Evolutionary conservation across 2,113 vertebrate genomes (phyloP), one percentile per base, ranked within the genome.

Genomic region (Salvator merianae): DNA sequence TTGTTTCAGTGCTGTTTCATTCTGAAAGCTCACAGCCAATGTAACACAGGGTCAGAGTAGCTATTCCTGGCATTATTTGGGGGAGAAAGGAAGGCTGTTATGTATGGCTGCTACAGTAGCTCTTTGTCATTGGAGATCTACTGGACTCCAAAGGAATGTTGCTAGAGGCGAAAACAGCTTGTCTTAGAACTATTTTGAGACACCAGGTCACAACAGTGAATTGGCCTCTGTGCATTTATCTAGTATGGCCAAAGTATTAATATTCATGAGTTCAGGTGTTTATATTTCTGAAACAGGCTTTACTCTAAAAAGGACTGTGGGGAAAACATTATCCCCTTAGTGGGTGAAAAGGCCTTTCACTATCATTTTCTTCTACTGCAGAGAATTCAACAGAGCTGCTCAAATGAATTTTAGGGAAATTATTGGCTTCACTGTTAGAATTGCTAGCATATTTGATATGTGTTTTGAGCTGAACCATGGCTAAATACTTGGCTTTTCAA

Each of bases 381-480:
- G 69, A 90, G 68, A 86, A 89, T 79, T 92, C 90, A 59, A 91
- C 76, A 89, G 24, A 63, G 87, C 28, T 80, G 1, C 36, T 88
- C 88, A 91, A 86, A 72, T 83, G 90, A 90, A 88, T 88, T 30
- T 80, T 88, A 86, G 79, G 79, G 88, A 92, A 92, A 86, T 82
- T 13, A 43, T 79, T 89, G 7, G 24, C 87, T 79, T 50, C 16
- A n/a, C 32, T 47, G 66, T 71, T 92, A 69, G 43, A 47, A 50
- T 36, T 78, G 73, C 87, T 66, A 85, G 38, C 79, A 62, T 65
- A 32, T 76, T 84, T 68, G 83, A 18, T 78, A 77, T 3, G 5
- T 88, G 32, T 86, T 92, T 90, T 84, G 59, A 87, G 63, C 86
- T 90, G 88, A 93, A 83, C 43, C 78, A 53, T 36, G 55, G 59